Conservation (phyloP, 2,888 invertebrate species). For the Meteorus colon region DNA sequence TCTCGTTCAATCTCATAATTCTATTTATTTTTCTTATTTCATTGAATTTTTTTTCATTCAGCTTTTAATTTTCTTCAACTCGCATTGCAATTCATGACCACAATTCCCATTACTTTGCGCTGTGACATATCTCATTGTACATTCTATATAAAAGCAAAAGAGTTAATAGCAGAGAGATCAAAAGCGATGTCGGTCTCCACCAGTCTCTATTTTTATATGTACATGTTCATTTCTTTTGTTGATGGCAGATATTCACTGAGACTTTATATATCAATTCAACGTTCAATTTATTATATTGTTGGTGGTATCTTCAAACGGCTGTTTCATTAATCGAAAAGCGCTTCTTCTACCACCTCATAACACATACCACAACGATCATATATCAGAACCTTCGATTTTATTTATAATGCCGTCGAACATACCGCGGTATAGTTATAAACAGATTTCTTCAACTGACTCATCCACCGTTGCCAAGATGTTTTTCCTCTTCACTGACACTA, state of each 20-base stretch:
- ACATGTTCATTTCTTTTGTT: neutral
- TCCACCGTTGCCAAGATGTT: conserved; percentile 24
- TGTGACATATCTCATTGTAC: conserved; percentile 13
- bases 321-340: neutral
- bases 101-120: conserved; percentile 19
- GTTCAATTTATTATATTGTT: conserved; percentile 29
- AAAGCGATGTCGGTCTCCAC: neutral
- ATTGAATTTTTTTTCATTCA: neutral
- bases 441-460: conserved; percentile 34
- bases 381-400: conserved; percentile 3
- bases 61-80: conserved; percentile 16
- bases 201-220: neutral
- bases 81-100: conserved; percentile 12
- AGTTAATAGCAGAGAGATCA: conserved; percentile 19
- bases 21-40: neutral
- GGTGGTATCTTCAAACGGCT: neutral
- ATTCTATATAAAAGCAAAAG: neutral
- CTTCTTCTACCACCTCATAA: neutral
- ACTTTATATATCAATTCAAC: conserved; percentile 6
- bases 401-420: conserved; percentile 2
- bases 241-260: neutral
- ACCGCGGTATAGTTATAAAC: conserved; percentile 26
- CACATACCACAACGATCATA: neutral
- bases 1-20: conserved; percentile 1
- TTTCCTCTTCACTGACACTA: conserved; percentile 11